Base-by-base conservation (phyloP, 2,113 vertebrate species). In the Podocnemis expansa region DNA sequence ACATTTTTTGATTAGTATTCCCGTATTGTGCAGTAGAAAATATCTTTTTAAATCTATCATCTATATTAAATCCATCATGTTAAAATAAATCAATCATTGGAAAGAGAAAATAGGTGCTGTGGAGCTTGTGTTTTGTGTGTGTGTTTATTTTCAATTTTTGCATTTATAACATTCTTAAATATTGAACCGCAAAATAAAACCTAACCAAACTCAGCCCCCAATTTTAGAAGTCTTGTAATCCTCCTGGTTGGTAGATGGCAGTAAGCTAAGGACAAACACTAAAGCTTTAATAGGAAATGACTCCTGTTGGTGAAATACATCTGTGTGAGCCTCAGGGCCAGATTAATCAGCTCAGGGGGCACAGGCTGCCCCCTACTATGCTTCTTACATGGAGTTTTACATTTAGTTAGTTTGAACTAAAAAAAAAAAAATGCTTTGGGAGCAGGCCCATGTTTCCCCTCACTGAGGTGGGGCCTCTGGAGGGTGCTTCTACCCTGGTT, bases 1-100 rank as follows among this genome's bases (percentile, higher is more conserved):
- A 93, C 89, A 38, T 58, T 78, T 94, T 97, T 91, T 95, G 84
- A 94, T 96, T 84, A 95, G 76, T 84, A 92, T 91, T 94, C 80
- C 95, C 82, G 95, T 90, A 9, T 3, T 5, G 3, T 67, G 38
- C 80, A 94, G 73, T 95, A 84, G 89, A 91, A 92, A 93, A 78
- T 76, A 80, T 92, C 94, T 96, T 91, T 90, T 90, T 80, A 13
- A 2, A 47, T 47, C 47, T 47, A 47, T 47, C 47, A 47, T 47
- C 47, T 47, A 47, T 94, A 93, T 63, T 52, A 67, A 89, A 51
- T 86, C 75, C 55, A 38, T 82, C 60, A 43, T 82, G 76, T 89
- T 38, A 85, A 93, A 54, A 81, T 82, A 82, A 93, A 95, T 93
- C 85, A 93, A 4, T 87, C 81, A 79, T 27, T 82, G 73, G 56